Conservation (phyloP, 2,888 invertebrate species). For the Deilephila porcellus region DNA sequence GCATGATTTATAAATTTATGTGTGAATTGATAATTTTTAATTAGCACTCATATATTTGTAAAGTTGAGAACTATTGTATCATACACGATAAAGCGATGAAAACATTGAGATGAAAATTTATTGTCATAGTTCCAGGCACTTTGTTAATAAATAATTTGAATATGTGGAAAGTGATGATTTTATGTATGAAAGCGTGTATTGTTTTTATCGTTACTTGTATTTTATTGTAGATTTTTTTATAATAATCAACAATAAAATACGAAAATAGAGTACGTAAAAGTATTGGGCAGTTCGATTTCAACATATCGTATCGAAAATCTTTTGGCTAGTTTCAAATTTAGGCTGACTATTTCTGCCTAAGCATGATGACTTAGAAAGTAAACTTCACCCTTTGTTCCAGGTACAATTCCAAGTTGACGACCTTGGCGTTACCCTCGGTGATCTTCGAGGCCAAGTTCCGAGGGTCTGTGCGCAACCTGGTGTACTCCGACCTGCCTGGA, state of each 20-base stretch:
- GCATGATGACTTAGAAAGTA: not conserved
- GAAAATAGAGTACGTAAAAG: no score
- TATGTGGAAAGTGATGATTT: no score
- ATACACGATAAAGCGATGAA: not conserved
- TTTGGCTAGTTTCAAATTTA: not conserved
- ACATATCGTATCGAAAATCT: no score
- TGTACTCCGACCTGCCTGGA: conserved; percentile 93
- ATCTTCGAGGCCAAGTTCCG: conserved; percentile 97
- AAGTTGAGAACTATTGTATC: not conserved
- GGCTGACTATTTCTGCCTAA: not conserved
- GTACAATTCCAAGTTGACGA: conserved; percentile 93
- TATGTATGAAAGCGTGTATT: no score
- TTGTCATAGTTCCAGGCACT: no score
- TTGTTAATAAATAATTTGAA: no score
- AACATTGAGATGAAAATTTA: no score
- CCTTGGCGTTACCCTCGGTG: conserved; percentile 94
- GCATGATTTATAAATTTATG: no score
- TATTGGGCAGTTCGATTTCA: no score
- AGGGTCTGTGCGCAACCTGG: conserved; percentile 95
- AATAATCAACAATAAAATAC: no score
- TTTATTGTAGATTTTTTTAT: no score
- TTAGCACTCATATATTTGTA: not conserved
- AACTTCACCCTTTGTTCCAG: conserved; percentile 59
- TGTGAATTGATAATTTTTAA: not conserved
- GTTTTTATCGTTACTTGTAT: no score